Evolutionary conservation across 2,113 vertebrate species (phyloP).

Genomic region (Neoarius graeffei): DNA sequence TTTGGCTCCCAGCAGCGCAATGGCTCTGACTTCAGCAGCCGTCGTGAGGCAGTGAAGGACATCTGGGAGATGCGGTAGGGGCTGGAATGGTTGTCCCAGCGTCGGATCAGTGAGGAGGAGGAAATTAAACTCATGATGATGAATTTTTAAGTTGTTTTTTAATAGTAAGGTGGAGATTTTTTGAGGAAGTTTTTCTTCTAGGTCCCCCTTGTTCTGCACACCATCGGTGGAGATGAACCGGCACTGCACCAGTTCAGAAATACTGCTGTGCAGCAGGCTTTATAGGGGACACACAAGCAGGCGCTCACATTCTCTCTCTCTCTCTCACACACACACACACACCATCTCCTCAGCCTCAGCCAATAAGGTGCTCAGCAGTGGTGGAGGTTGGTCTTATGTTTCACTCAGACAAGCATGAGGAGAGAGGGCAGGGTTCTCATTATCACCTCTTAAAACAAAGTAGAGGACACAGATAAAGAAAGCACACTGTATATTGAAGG

Average conservation of each 20-base stretch:
- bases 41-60: conserved; percentile 57
- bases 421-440: conserved; percentile 48
- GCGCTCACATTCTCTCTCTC: conserved; percentile 29
- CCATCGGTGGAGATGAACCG: conserved; percentile 74
- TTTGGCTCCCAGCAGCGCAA: conserved; percentile 62
- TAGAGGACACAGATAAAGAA: background rate
- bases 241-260: conserved; percentile 80
- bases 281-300: conserved; percentile 63
- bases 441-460: background rate
- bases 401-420: conserved; percentile 47
- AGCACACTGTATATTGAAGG: background rate
- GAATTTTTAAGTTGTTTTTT: conserved; percentile 51
- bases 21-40: conserved; percentile 59
- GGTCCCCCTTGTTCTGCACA: conserved; percentile 83
- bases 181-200: conserved; percentile 61
- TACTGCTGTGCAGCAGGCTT: conserved; percentile 74
- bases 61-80: conserved; percentile 60
- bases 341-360: conserved; percentile 45
- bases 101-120: conserved; percentile 58
- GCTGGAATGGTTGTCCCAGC: conserved; percentile 69
- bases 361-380: conserved; percentile 74
- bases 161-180: conserved; percentile 63
- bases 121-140: conserved; percentile 71
- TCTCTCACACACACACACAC: conserved; percentile 27
- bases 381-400: conserved; percentile 57